A percentile compares a stretch with the other conserved stretches of the same genome.
phyloP scores from a whole-genome alignment of 2,113 vertebrate species.

The Pseudorhombus dupliciocellatus region DNA sequence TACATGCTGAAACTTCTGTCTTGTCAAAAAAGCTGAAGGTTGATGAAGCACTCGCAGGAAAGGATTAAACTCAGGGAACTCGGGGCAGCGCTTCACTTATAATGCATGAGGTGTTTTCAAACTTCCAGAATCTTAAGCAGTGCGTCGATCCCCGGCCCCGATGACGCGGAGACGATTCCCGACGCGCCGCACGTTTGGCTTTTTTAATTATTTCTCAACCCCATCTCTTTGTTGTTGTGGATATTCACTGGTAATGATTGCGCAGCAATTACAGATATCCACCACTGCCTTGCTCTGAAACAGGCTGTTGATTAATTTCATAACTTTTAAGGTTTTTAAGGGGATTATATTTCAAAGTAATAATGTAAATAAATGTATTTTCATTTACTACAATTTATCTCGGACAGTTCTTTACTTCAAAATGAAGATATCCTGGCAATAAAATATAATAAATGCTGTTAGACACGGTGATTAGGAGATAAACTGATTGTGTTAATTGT shows the following conservation, averaged over 20 bases:
- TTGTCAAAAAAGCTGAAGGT: slow-evolving; percentile 74
- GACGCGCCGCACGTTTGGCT: slow-evolving; percentile 5
- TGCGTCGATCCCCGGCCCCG: background rate
- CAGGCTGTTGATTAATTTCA: slow-evolving; percentile 2
- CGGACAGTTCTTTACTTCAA: background rate
- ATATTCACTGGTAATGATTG: slow-evolving; percentile 29
- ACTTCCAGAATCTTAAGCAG: slow-evolving; percentile 66
- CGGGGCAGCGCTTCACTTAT: slow-evolving; percentile 48
- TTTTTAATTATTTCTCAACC: slow-evolving; percentile 31
- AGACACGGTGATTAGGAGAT: background rate
- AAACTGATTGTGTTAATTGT: background rate
- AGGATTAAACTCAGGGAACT: slow-evolving; percentile 71
- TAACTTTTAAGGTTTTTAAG: slow-evolving; percentile 1
- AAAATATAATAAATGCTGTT: background rate
- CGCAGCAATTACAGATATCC: slow-evolving; percentile 64
- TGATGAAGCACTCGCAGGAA: slow-evolving; percentile 73
- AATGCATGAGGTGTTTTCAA: slow-evolving; percentile 60
- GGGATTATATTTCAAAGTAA: background rate
- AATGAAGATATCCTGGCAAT: background rate
- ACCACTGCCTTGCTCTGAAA: slow-evolving; percentile 2
- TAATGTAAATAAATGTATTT: slow-evolving; percentile 2
- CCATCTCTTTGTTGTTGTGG: slow-evolving; percentile 15
- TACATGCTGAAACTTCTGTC: slow-evolving; percentile 75
- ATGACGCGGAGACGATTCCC: background rate
- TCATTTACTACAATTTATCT: background rate